Conservation (phyloP, 2,888 invertebrate genomes). For the Xestia xanthographa region DNA sequence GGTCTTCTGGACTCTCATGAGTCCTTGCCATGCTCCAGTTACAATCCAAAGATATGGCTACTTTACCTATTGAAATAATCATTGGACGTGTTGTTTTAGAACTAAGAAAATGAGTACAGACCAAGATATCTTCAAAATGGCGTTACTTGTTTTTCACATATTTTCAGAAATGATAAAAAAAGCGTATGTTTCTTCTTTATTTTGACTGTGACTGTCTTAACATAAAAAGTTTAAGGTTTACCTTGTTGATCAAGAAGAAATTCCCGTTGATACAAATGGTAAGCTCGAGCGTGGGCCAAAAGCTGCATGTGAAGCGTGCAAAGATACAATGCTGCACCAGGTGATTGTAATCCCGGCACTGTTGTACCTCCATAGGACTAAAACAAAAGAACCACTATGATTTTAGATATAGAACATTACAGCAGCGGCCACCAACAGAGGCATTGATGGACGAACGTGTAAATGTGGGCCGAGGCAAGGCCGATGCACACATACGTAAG, state of each 20-base stretch:
- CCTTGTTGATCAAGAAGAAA: slow-evolving; percentile 23
- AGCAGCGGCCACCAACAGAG: too few species aligned
- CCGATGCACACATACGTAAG: too few species aligned
- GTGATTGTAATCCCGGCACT: background rate
- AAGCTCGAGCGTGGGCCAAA: slow-evolving; percentile 38
- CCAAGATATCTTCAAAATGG: background rate
- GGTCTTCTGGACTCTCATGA: slow-evolving; percentile 4
- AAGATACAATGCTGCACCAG: slow-evolving; percentile 20
- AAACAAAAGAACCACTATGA: background rate
- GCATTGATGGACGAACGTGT: too few species aligned
- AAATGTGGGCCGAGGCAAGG: too few species aligned
- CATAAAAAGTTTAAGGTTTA: too few species aligned
- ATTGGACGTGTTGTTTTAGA: too few species aligned
- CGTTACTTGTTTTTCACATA: background rate
- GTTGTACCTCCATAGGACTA: slow-evolving; percentile 14
- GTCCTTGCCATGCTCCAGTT: slow-evolving; percentile 20
- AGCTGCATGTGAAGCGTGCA: slow-evolving; percentile 35
- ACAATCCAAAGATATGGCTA: slow-evolving; percentile 20
- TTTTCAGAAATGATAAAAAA: background rate
- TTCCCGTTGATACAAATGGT: slow-evolving; percentile 34
- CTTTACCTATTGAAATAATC: slow-evolving; percentile 5
- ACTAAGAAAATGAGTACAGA: background rate
- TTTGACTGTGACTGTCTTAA: background rate
- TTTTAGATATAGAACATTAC: too few species aligned
- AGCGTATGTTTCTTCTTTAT: too few species aligned